Base-by-base conservation (phyloP, 2,113 vertebrate species). In the Centropus unirufus region DNA sequence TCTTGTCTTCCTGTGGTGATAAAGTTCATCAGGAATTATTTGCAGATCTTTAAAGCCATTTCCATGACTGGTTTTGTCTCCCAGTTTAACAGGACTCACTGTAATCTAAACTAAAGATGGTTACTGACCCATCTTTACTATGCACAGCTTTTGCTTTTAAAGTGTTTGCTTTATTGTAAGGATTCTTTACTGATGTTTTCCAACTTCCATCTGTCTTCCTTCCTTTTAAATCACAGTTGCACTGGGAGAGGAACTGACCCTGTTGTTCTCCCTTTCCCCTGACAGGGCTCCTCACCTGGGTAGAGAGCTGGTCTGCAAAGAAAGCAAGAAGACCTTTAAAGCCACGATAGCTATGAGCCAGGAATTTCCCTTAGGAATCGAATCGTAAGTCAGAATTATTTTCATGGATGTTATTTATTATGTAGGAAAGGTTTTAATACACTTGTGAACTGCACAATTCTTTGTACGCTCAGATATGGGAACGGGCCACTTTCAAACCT, bases 331-430 rank as follows among this genome's bases (percentile, higher is more conserved):
- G 97, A 99, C 98, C 61, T 99, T 99, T 94, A 99, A 99, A 98
- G 99, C 99, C 85, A 99, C 99, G 0, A 99, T 99, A 97, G 99
- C 99, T 83, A 99, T 99, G 99, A 99, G 99, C 98, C 99, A 99
- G 97, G 99, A 99, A 67, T 99, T 99, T 84, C 99, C 99, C 95
- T 96, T 99, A 77, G 98, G 99, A 95, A 99, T 99, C 7, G 99
- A 99, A 96, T 99, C 98, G 99, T 99, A 98, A 99, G 99, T 98
- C 52, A 10, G 2, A 57, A 24, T 36, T 20, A 5, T 13, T n/a
- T n/a, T 79, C 3, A 0, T 1, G 20, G 29, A 2, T 6, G 30
- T 24, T 40, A 0, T 4, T 39, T 12, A 3, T 62, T 62, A 4
- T 3, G 29, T 14, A 5, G 30, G 51, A n/a, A 61, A 27, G 12